phyloP scores from a whole-genome alignment of 2,888 invertebrate genomes.

The Metalampra italica region DNA sequence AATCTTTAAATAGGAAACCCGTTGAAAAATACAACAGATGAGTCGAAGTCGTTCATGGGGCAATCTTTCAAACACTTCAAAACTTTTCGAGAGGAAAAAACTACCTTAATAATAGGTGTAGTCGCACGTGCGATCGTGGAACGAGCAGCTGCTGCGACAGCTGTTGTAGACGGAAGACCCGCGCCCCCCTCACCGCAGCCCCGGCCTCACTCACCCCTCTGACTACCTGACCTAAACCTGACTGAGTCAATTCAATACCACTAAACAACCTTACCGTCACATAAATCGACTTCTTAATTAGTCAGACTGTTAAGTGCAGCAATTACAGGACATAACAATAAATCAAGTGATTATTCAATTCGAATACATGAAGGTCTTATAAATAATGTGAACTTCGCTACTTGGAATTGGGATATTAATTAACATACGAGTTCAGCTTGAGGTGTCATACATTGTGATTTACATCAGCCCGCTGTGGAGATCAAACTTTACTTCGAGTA shows the following conservation, averaged over 20 bases:
- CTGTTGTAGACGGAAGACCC: constrained; percentile 61
- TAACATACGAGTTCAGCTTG: background rate
- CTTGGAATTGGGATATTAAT: background rate
- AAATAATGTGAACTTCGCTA: background rate
- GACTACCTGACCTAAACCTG: constrained; percentile 55
- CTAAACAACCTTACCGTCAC: constrained; percentile 13
- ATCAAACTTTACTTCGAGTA: background rate
- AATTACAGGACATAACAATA: constrained; percentile 23
- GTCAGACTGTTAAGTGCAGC: constrained; percentile 21
- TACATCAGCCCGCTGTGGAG: too few relatives aligned
- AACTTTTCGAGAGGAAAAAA: constrained; percentile 44
- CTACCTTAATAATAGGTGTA: constrained; percentile 66
- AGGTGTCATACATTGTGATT: background rate
- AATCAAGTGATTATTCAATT: constrained; percentile 21
- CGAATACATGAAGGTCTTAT: constrained; percentile 6
- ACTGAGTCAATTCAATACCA: constrained; percentile 23
- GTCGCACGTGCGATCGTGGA: constrained; percentile 64
- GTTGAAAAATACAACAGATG: background rate
- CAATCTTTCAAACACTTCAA: constrained; percentile 50
- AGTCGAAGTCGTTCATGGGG: constrained; percentile 26
- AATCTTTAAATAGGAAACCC: background rate
- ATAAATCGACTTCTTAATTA: constrained; percentile 25
- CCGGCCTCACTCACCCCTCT: constrained; percentile 23
- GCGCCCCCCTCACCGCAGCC: constrained; percentile 15
- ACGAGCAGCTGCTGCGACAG: constrained; percentile 71